Evolutionary conservation across 2,888 invertebrate genomes (phyloP).

Genomic region (Pollenia griseotomentosa): DNA sequence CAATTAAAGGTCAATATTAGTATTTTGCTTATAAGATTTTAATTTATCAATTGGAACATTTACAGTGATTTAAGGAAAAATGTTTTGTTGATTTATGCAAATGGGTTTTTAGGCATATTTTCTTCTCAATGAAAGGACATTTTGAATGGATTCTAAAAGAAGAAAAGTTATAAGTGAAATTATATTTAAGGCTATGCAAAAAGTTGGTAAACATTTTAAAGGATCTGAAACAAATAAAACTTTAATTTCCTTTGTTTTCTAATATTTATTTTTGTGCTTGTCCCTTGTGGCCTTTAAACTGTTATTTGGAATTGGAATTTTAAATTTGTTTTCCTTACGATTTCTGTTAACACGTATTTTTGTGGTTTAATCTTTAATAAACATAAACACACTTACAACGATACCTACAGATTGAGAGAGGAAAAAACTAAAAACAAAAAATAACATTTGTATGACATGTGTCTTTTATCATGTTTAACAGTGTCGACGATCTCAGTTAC

Average conservation of each 20-base stretch:
- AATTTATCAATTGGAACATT: not conserved
- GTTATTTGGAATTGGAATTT: not conserved
- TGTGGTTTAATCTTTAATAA: not conserved
- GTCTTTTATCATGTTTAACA: slow-evolving; percentile 54
- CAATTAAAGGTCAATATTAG: slow-evolving; percentile 12
- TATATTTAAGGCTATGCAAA: too few species aligned
- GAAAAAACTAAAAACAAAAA: not conserved
- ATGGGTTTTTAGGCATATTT: not conserved
- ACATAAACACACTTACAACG: not conserved
- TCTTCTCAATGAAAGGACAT: not conserved
- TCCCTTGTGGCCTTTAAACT: not conserved
- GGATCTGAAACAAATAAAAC: too few species aligned
- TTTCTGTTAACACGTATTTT: slow-evolving; percentile 46
- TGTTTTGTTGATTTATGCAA: not conserved
- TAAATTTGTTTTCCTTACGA: slow-evolving; percentile 1
- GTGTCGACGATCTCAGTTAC: slow-evolving; percentile 15
- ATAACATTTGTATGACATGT: slow-evolving; percentile 51
- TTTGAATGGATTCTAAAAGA: not conserved
- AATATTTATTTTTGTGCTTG: not conserved
- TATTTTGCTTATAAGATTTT: not conserved
- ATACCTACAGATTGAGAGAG: not conserved
- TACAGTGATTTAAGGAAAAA: not conserved
- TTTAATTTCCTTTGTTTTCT: too few species aligned
- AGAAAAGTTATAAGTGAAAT: too few species aligned
- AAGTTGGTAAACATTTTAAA: too few species aligned